Evolutionary conservation across 2,888 invertebrate species (phyloP), one percentile per base, ranked within the genome.

Genomic region (Blomia tropicalis): DNA sequence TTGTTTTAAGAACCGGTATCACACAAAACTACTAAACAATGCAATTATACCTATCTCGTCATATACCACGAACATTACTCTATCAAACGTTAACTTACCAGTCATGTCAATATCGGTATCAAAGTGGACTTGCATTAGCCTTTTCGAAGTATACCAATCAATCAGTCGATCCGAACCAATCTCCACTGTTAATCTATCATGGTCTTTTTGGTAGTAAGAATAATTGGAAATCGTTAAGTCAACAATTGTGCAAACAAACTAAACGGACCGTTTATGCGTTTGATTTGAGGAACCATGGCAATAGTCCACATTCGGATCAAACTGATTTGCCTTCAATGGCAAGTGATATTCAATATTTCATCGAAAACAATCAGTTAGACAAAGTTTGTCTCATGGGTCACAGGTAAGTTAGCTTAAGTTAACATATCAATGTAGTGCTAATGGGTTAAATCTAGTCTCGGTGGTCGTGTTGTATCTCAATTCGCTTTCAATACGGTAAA

Each of bases 221-320:
- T 63, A 90, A 91, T 71, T 95, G 92, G 89, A 82, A 83, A 68
- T 80, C 82, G 41, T 74, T 91, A 19, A 83, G 84, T 1, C 88
- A 85, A 72, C 80, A 79, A 0, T 77, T 87, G 59, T 74, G 80
- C 65, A 79, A 79, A 51, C 79, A 78, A 61, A 83, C 82, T 1
- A 78, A 43, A n/a, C 63, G 69, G 19, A 66, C 82, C 81, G 77
- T 90, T 0, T 79, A 87, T 66, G 79, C 84, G 4, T 79, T 92
- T 32, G 96, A 96, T 76, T 84, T 87, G 4, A 79, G 95, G 71
- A 95, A 96, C 75, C 96, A 96, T 75, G 96, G 95, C 0, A 88
- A 90, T 66, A 92, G 92, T 71, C 84, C 86, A 0, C 91, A 92
- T 72, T 77, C 82, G 0, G 68, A 77, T 0, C 78, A 81, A 0